phyloP scores from a whole-genome alignment of 2,888 invertebrate genomes.

The Drosophila bunnanda region DNA sequence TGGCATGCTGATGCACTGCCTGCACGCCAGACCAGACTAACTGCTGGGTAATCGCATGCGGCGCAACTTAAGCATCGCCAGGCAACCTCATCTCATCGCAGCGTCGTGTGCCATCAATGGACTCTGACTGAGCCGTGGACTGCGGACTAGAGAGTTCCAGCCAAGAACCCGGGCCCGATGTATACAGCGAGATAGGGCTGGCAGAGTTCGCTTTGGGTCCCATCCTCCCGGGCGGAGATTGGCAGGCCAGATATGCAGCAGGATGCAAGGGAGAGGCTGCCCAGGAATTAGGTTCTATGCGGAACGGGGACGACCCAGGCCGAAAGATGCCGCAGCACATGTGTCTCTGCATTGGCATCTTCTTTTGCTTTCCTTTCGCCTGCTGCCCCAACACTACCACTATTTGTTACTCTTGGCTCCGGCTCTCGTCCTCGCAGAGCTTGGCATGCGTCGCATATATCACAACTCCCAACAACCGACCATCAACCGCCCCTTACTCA shows the following conservation, averaged over 20 bases:
- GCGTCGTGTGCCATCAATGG: conserved; percentile 73
- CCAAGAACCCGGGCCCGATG: conserved; percentile 58
- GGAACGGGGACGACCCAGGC: conserved; percentile 10
- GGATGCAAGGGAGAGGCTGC: conserved; percentile 28
- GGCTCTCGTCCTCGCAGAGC: conserved; percentile 33
- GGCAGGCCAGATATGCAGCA: conserved; percentile 24
- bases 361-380: conserved; percentile 19
- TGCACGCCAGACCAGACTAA: conserved; percentile 64
- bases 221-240: conserved; percentile 22
- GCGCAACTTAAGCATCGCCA: conserved; percentile 65
- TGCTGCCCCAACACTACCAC: conserved; percentile 50
- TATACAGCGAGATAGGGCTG: conserved; percentile 68
- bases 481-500: not conserved
- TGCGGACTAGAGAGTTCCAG: conserved; percentile 20
- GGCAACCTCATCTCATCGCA: conserved; percentile 50
- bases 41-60: conserved; percentile 80
- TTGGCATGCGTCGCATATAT: conserved; percentile 75
- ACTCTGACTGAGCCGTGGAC: conserved; percentile 28
- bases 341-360: conserved; percentile 27
- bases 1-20: conserved; percentile 48
- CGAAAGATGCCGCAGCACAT: conserved; percentile 28
- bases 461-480: conserved; percentile 52
- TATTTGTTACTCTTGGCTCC: conserved; percentile 59
- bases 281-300: conserved; percentile 15
- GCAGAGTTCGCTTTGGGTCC: conserved; percentile 19